Evolutionary conservation across 2,797 vertebrate genomes (phyloP).

Genomic region (Poecilia picta): DNA sequence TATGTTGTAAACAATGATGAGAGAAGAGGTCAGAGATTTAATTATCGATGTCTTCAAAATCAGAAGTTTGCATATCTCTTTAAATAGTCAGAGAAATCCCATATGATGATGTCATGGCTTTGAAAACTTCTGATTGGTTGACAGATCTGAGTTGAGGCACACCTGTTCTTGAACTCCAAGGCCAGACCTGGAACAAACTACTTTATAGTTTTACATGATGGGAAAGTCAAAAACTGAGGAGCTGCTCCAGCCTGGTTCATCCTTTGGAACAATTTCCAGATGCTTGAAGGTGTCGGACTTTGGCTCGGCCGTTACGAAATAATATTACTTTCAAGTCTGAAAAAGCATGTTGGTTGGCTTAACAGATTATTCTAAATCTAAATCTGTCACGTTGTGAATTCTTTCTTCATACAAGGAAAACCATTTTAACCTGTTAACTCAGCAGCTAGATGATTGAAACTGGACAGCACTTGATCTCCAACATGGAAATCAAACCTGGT

Average conservation of each 20-base stretch:
- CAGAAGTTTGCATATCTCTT: not conserved
- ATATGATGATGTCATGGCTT: not conserved
- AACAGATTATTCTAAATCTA: too few species aligned
- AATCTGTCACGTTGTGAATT: too few species aligned
- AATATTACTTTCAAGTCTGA: too few species aligned
- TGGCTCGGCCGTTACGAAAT: too few species aligned
- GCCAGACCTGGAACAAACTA: not conserved
- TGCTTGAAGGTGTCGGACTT: not conserved
- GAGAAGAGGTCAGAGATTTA: not conserved
- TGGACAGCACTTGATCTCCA: too few species aligned
- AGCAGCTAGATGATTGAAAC: too few species aligned
- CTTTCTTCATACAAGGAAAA: too few species aligned
- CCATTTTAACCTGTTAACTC: too few species aligned
- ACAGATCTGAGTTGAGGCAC: not conserved
- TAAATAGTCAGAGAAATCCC: not conserved
- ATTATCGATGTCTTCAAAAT: not conserved
- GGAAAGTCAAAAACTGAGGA: not conserved
- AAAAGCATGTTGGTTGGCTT: too few species aligned
- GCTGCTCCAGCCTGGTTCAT: not conserved
- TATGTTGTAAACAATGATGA: not conserved
- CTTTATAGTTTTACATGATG: not conserved
- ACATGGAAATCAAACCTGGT: too few species aligned
- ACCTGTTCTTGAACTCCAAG: not conserved
- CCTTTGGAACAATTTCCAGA: not conserved
- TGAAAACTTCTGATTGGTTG: not conserved